Base-by-base conservation (phyloP, 2,888 invertebrate species). In the Polietes domitor region DNA sequence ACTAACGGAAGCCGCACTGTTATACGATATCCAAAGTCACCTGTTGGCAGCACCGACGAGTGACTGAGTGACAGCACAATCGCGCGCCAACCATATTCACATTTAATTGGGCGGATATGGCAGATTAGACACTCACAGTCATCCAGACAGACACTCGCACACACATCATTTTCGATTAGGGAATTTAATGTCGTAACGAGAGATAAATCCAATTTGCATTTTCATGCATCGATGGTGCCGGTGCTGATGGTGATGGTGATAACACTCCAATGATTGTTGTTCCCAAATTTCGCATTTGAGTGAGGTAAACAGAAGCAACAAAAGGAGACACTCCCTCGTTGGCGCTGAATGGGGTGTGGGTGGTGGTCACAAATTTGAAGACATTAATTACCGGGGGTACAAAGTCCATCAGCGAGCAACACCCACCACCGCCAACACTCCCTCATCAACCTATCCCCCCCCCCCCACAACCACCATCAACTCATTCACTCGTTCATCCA, bases 101-200 rank as follows among this genome's bases (percentile, higher is more conserved):
- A 65, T 53, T 21, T 68, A 76, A 76, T 76, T 65, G 53, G 53
- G 65, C 65, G 65, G 76, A 76, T 76, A 53, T 41, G 53, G 19
- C 53, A 21, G 68, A 76, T 76, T 76, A 43, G 53, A 32, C 17
- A 19, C 32, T 10, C 58, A 58, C 26, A 58, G n/a, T n/a, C n/a
- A n/a, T n/a, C n/a, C 58, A 15, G 10, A 55, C 53, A 55, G 9
- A 21, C 21, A 21, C 19, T 5, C 53, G 7, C 21, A 21, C 21
- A 21, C 21, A 21, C 21, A 15, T n/a, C 50, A 71, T 5, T 74
- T 61, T 28, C 43, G 47, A 19, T 55, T 21, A 58, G 58, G 12
- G 17, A 75, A 37, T 19, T 43, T 15, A 55, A 55, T 47, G 24
- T 37, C 43, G 43, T 26, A 61, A 24, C 5, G 15, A 26, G 43